phyloP scores from a whole-genome alignment of 2,888 invertebrate genomes.

The Lymantria monacha region DNA sequence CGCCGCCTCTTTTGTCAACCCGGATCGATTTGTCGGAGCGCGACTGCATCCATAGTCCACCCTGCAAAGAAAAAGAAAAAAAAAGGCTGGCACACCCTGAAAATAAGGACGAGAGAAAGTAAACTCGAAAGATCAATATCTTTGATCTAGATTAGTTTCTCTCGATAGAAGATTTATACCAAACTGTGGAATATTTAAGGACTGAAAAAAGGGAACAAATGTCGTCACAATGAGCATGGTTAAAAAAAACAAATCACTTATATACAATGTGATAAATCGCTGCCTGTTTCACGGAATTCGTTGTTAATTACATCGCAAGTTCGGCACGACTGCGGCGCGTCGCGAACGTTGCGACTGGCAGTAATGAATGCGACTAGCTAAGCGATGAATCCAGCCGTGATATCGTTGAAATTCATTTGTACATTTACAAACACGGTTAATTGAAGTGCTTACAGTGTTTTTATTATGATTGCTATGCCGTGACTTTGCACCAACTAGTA shows the following conservation, averaged over 20 bases:
- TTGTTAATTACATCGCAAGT: constrained; percentile 54
- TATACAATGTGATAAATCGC: constrained; percentile 35
- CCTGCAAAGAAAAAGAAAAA: no score
- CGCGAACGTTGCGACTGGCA: constrained; percentile 29
- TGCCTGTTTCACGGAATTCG: constrained; percentile 41
- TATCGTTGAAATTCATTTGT: constrained; percentile 47
- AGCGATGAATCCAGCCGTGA: constrained; percentile 43
- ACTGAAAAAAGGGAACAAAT: no score
- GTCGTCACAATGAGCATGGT: background rate
- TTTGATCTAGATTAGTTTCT: no score
- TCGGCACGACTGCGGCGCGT: constrained; percentile 24
- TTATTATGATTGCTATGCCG: constrained; percentile 19
- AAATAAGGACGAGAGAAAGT: no score
- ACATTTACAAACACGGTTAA: constrained; percentile 26
- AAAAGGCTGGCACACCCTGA: no score
- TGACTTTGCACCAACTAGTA: constrained; percentile 21
- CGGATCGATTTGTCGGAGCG: no score
- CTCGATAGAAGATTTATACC: no score
- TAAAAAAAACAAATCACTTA: constrained; percentile 10
- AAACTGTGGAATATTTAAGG: no score
- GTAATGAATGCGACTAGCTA: constrained; percentile 53
- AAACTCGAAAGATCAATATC: no score
- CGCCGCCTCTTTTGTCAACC: no score
- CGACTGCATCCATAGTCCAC: no score
- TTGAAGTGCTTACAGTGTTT: constrained; percentile 36